phyloP scores from a whole-genome alignment of 2,113 vertebrate genomes.

The Malurus melanocephalus region DNA sequence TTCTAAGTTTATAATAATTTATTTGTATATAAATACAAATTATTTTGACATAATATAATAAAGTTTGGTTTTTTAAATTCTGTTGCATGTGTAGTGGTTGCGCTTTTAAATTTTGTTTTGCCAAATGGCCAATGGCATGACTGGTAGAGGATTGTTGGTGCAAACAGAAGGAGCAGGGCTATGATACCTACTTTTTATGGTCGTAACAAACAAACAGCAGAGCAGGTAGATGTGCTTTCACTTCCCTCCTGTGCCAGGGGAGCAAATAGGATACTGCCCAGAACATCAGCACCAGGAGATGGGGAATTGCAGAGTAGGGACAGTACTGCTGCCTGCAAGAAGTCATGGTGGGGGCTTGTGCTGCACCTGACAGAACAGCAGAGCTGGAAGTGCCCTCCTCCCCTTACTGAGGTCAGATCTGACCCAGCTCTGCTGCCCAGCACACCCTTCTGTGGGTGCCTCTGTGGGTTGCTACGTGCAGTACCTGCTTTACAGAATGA shows the following conservation, averaged over 20 bases:
- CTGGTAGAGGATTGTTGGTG: not conserved
- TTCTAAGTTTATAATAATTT: not conserved
- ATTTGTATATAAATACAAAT: conserved; percentile 4
- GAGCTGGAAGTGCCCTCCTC: not conserved
- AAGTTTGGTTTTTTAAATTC: not conserved
- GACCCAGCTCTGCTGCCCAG: not conserved
- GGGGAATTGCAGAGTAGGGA: not conserved
- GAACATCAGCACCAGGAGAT: not conserved
- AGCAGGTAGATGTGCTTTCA: not conserved
- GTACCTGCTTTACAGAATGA: not conserved
- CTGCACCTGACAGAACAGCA: fast-evolving
- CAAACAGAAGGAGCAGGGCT: not conserved
- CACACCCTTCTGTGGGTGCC: fast-evolving
- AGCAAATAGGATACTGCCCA: not conserved
- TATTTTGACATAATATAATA: conserved; percentile 21
- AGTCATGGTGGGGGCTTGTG: fast-evolving
- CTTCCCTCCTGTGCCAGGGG: fast-evolving
- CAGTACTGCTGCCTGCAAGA: not conserved
- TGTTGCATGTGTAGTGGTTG: not conserved
- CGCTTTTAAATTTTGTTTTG: not conserved
- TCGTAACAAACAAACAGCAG: not conserved
- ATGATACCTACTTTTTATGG: not conserved
- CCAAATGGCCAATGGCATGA: not conserved
- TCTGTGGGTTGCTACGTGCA: fast-evolving
- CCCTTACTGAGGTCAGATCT: not conserved